Evolutionary conservation across 1,140 invertebrate species (phyloP).

Genomic region (Zaprionus taronus): DNA sequence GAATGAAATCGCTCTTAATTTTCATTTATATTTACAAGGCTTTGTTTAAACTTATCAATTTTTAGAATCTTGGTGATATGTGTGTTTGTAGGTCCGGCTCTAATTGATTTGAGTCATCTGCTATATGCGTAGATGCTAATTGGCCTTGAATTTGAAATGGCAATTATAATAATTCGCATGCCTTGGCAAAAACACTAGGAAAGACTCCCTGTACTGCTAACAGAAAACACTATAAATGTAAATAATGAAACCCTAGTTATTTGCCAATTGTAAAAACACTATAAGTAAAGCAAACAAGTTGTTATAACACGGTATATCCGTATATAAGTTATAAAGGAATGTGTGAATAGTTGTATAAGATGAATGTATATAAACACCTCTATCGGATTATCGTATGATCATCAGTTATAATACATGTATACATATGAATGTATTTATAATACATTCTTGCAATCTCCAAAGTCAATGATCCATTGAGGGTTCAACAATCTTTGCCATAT

Average conservation of each 20-base stretch:
- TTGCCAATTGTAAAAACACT: neutral
- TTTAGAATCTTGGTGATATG: neutral
- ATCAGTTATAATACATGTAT: neutral
- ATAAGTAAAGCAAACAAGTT: conserved; percentile 1
- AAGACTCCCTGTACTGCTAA: neutral
- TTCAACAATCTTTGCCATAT: neutral
- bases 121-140: conserved; percentile 52
- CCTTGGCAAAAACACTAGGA: neutral
- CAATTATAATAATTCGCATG: conserved; percentile 9
- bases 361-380: no score
- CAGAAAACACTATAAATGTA: neutral
- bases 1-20: no score
- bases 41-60: neutral
- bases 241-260: neutral
- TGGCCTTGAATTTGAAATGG: conserved; percentile 48
- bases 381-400: neutral
- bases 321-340: neutral
- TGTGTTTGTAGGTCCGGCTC: conserved; percentile 5
- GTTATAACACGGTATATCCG: neutral
- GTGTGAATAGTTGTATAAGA: neutral
- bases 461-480: neutral
- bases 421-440: neutral
- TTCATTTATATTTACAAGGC: neutral
- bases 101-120: conserved; percentile 25
- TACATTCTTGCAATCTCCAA: neutral